Percentiles rank a stretch among this genome's conserved stretches.
phyloP scores from a whole-genome alignment of 2,797 vertebrate species.

The Esox lucius region DNA sequence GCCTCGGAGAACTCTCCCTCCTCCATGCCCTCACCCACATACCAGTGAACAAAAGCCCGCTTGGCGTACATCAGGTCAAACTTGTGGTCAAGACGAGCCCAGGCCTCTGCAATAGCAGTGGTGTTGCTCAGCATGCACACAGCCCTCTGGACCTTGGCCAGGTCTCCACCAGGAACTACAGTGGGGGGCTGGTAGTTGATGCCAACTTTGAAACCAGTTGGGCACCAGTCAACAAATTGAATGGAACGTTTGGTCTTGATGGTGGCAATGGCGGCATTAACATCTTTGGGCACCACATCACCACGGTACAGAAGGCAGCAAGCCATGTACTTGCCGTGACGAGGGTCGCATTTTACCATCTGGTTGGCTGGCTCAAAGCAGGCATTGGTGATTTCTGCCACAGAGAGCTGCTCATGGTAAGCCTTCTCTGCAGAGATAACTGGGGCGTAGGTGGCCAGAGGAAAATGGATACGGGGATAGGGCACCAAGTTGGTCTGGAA shows the following conservation, averaged over 20 bases:
- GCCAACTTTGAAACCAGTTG: conserved; percentile 85
- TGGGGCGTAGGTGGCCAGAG: too few species aligned
- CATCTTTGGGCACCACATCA: conserved; percentile 85
- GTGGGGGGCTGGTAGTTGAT: conserved; percentile 87
- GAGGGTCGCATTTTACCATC: conserved; percentile 75
- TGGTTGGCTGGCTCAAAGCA: too few species aligned
- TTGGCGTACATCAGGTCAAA: conserved; percentile 92
- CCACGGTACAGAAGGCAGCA: conserved; percentile 77
- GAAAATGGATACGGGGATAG: too few species aligned
- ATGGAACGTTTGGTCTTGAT: conserved; percentile 85
- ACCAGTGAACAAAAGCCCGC: conserved; percentile 89
- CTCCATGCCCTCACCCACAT: conserved; percentile 91
- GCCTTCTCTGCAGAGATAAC: too few species aligned
- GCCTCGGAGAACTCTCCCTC: conserved; percentile 91
- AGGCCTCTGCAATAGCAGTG: conserved; percentile 87
- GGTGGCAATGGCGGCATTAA: conserved; percentile 82
- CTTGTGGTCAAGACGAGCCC: conserved; percentile 87
- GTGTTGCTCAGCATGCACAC: conserved; percentile 89
- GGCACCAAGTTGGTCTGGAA: too few species aligned
- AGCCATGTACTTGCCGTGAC: conserved; percentile 75
- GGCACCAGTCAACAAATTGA: conserved; percentile 87
- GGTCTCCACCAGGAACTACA: conserved; percentile 82
- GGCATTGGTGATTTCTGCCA: too few species aligned
- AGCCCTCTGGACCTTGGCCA: conserved; percentile 84
- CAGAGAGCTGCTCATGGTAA: too few species aligned